Conservation (phyloP, 2,888 invertebrate species). For the Caenorhabditis macrosperma region DNA sequence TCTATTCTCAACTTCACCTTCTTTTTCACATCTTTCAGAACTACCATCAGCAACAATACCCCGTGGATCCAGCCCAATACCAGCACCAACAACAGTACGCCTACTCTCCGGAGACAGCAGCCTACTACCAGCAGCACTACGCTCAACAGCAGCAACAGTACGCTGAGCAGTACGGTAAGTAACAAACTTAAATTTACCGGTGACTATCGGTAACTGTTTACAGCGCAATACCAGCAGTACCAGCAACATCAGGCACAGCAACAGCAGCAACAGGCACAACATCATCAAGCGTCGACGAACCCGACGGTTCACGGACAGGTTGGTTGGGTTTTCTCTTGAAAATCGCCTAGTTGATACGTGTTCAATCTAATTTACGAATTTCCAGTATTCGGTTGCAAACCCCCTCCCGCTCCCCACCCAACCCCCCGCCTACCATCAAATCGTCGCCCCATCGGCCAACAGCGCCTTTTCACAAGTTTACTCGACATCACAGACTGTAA, state of each 20-base stretch:
- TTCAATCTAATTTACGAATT: constrained; percentile 3
- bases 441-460: constrained; percentile 63
- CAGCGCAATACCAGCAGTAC: constrained; percentile 45
- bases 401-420: constrained; percentile 50
- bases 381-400: constrained; percentile 56
- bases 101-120: constrained; percentile 38
- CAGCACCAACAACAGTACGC: constrained; percentile 40
- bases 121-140: constrained; percentile 47
- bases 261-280: constrained; percentile 31
- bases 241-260: constrained; percentile 43
- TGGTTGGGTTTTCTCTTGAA: not conserved
- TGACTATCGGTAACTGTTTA: not conserved
- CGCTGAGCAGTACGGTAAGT: constrained; percentile 35
- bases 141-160: constrained; percentile 36
- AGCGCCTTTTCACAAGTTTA: constrained; percentile 67
- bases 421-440: constrained; percentile 28
- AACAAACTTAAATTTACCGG: not conserved
- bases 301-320: constrained; percentile 52
- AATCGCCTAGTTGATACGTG: not conserved
- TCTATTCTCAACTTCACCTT: too few relatives aligned
- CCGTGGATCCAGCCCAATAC: not conserved
- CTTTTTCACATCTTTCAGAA: too few relatives aligned
- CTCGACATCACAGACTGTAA: constrained; percentile 34
- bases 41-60: constrained; percentile 26
- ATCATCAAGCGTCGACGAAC: constrained; percentile 11